Evolutionary conservation across 2,888 invertebrate genomes (phyloP).

Genomic region (Coleophora deauratella): DNA sequence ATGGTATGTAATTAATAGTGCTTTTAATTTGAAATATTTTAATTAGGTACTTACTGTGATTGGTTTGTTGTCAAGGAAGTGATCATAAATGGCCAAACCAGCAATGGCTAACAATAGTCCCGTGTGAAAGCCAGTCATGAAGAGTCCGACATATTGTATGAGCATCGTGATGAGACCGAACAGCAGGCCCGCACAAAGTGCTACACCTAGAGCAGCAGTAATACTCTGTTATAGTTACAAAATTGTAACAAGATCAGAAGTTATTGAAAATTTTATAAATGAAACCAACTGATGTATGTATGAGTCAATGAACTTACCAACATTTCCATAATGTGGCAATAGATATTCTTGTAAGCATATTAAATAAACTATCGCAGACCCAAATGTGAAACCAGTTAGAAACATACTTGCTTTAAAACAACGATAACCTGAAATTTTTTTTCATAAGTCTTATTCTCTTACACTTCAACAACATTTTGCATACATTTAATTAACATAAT

Average conservation of each 20-base stretch:
- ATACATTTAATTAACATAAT: slow-evolving; percentile 3
- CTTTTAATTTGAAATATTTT: no score
- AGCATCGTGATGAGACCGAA: slow-evolving; percentile 88
- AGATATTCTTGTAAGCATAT: slow-evolving; percentile 87
- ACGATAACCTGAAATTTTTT: slow-evolving; percentile 81
- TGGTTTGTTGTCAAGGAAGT: slow-evolving; percentile 71
- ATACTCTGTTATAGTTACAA: no score
- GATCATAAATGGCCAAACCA: slow-evolving; percentile 74
- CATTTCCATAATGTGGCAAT: slow-evolving; percentile 84
- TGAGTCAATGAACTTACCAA: slow-evolving; percentile 56
- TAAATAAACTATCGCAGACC: slow-evolving; percentile 84
- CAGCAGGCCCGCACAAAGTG: slow-evolving; percentile 81
- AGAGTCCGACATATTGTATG: slow-evolving; percentile 86
- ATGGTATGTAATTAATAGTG: no score
- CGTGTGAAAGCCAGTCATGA: slow-evolving; percentile 86
- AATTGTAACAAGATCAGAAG: no score
- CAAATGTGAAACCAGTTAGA: slow-evolving; percentile 89
- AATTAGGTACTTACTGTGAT: slow-evolving; percentile 60
- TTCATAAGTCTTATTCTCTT: no score
- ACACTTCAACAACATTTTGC: no score
- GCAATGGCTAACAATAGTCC: slow-evolving; percentile 78
- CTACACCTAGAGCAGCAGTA: slow-evolving; percentile 65
- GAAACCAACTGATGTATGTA: no score
- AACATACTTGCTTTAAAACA: slow-evolving; percentile 93
- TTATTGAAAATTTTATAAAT: no score